phyloP scores from a whole-genome alignment of 2,113 vertebrate species.

The Coreoperca whiteheadi region DNA sequence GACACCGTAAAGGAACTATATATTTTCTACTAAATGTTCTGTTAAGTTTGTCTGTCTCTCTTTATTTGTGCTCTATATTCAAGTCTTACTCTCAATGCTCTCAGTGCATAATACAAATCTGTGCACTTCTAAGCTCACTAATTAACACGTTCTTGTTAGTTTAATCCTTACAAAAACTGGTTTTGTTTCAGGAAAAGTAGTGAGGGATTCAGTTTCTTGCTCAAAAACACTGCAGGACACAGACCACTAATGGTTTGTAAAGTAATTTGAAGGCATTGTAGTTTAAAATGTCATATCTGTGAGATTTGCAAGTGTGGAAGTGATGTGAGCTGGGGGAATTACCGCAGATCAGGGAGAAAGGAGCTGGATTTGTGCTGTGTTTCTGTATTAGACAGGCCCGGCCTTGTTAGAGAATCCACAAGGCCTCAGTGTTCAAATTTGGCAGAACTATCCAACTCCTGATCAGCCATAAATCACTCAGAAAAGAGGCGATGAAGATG shows the following conservation, averaged over 20 bases:
- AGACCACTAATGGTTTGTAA: too few species aligned
- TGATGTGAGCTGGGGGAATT: constrained; percentile 64
- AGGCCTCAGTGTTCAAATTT: constrained; percentile 70
- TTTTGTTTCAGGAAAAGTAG: constrained; percentile 7
- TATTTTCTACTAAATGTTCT: neutral
- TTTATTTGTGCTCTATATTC: neutral
- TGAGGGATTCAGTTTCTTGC: constrained; percentile 1
- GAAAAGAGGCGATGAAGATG: constrained; percentile 43
- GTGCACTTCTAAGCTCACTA: neutral
- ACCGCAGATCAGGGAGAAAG: constrained; percentile 63
- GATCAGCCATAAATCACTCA: constrained; percentile 63
- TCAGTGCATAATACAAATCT: neutral
- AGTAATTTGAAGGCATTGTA: too few species aligned
- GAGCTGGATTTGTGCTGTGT: constrained; percentile 67
- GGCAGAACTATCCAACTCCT: constrained; percentile 61
- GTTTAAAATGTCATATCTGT: constrained; percentile 24
- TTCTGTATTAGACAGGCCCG: constrained; percentile 66
- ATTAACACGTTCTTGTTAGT: neutral
- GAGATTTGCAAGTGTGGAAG: constrained; percentile 48
- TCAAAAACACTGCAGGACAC: constrained; percentile 3
- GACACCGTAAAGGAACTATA: neutral
- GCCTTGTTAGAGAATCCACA: constrained; percentile 77
- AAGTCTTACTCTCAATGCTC: neutral
- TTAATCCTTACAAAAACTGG: neutral
- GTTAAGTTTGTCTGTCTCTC: neutral